These are phyloP conservation scores for Saturnia pavonia DNA, from an alignment of 2,888 invertebrate genomes.

Conservation along the genomic window DNA sequence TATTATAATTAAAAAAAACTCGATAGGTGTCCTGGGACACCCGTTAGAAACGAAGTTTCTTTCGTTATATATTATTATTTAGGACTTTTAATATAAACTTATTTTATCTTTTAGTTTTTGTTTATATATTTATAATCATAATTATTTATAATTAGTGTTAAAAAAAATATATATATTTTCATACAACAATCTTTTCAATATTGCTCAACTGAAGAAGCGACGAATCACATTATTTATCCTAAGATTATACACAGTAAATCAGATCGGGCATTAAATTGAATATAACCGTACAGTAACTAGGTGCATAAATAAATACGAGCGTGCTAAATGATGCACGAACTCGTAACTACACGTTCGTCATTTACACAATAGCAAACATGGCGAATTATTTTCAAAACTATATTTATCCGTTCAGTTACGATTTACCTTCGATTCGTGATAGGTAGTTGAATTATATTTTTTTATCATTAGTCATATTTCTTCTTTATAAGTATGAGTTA, in stretches of 20 bases:
- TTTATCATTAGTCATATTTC: not conserved
- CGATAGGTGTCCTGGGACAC: no score
- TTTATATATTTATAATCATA: no score
- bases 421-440: slow-evolving; percentile 4
- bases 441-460: not conserved
- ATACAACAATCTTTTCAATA: slow-evolving; percentile 2
- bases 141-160: no score
- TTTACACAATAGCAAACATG: slow-evolving; percentile 52
- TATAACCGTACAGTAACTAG: slow-evolving; percentile 59
- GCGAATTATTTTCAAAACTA: slow-evolving; percentile 21
- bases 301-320: slow-evolving; percentile 69
- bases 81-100: no score
- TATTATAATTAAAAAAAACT: no score
- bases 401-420: slow-evolving; percentile 3
- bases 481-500: not conserved
- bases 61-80: no score
- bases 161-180: not conserved
- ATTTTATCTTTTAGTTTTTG: no score
- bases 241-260: slow-evolving; percentile 54
- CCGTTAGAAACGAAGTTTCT: no score
- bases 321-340: slow-evolving; percentile 72
- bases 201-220: slow-evolving; percentile 26
- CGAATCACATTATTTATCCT: slow-evolving; percentile 33
- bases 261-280: slow-evolving; percentile 67
- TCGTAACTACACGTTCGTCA: slow-evolving; percentile 46